Percentiles rank a stretch among this genome's conserved stretches.
Conservation (phyloP, 2,797 vertebrate species). For the Siniperca scherzeri region DNA sequence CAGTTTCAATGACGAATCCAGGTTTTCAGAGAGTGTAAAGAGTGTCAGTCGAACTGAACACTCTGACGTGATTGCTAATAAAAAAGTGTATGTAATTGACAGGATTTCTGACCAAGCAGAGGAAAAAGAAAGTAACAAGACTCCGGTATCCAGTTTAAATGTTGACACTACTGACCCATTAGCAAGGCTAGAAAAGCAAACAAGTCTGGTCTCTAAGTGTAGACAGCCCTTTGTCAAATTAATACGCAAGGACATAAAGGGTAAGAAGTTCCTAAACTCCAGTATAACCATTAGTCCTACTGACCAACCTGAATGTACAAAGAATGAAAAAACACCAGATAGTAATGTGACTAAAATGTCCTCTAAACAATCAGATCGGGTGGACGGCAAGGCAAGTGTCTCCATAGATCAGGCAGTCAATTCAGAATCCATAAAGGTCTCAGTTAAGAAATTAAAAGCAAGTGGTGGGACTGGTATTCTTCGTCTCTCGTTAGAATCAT, state of each 20-base stretch:
- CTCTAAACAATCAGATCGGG: constrained; percentile 31
- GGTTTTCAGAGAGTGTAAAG: constrained; percentile 40
- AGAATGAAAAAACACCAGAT: constrained; percentile 37
- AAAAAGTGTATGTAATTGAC: constrained; percentile 30
- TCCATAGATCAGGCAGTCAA: not conserved
- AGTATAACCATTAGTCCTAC: constrained; percentile 23
- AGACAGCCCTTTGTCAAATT: constrained; percentile 75
- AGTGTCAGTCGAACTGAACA: constrained; percentile 32
- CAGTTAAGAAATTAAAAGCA: constrained; percentile 66
- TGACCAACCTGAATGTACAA: constrained; percentile 30
- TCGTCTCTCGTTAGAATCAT: constrained; percentile 52
- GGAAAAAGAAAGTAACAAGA: constrained; percentile 26
- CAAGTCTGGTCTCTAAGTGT: constrained; percentile 63
- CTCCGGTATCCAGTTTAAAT: constrained; percentile 27
- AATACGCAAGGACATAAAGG: constrained; percentile 70
- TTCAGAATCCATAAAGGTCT: constrained; percentile 48
- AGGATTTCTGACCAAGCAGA: constrained; percentile 30
- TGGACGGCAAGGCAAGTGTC: constrained; percentile 7
- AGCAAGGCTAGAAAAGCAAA: constrained; percentile 57
- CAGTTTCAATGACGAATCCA: constrained; percentile 24
- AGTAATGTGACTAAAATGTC: constrained; percentile 2
- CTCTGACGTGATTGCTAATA: not conserved
- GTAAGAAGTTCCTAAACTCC: constrained; percentile 51
- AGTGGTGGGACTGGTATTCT: constrained; percentile 29
- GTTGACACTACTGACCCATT: constrained; percentile 27